Base-by-base conservation (phyloP, 2,888 invertebrate species). In the Ochropleura leucogaster region DNA sequence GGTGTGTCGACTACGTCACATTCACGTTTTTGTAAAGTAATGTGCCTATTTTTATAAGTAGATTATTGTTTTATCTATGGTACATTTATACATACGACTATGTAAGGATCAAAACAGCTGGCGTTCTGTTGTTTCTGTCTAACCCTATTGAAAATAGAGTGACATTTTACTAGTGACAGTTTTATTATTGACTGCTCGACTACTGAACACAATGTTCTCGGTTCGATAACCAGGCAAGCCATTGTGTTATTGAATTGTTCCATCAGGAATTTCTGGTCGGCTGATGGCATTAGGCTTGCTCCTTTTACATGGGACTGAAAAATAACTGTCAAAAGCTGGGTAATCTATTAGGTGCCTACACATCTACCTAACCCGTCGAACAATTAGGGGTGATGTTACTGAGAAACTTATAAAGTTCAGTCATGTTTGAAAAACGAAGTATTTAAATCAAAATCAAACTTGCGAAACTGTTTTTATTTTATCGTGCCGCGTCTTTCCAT, bases 1-100 rank as follows among this genome's bases (percentile, higher is more conserved):
- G 80, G 83, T 79, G 80, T 81, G 83, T 83, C 74, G 12, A 9
- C 5, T 10, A 79, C 83, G 80, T 73, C 79, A 80, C n/a, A 0
- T 14, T 55, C 40, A 10, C 12, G 53, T 46, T 57, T 72, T n/a
- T 44, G 44, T 40, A 63, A 30, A 51, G 30, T 16, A 51, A 49
- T 64, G 57, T 40, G 18, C 18, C 0, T 10, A 6, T 30, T 7
- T 46, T 4, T n/a, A 40, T 55, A 55, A 20, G 8, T 55, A 20
- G 67, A 20, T 42, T 14, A 9, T 30, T 68, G 46, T 20, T 30
- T 68, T 68, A 46, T 68, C 57, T 57, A 14, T 14, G n/a, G 14
- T 47, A 30, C 30, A 30, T 30, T 30, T 30, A 30, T 30, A 30
- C 3, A 30, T 30, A 30, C 30, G 30, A 3, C 30, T 30, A 6